phyloP scores from a whole-genome alignment of 2,888 invertebrate species.

The Dione vanillae region DNA sequence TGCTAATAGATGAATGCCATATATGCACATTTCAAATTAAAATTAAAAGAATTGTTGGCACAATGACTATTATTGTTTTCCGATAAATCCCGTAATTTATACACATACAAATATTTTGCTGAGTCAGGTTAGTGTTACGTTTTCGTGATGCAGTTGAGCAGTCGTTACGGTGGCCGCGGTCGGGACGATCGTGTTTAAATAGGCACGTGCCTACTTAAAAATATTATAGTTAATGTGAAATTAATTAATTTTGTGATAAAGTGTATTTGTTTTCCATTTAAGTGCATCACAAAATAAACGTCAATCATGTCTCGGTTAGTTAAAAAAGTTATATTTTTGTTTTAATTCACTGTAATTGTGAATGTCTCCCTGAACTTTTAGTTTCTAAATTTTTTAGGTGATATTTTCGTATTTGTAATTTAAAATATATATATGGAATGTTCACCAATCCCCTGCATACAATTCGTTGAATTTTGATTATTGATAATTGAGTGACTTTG shows the following conservation, averaged over 20 bases:
- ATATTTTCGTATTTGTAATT: no score
- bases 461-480: neutral
- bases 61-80: slow-evolving; percentile 4
- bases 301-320: slow-evolving; percentile 5
- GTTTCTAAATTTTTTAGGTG: no score
- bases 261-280: neutral
- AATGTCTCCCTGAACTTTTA: no score
- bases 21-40: neutral
- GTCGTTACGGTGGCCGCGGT: slow-evolving; percentile 16
- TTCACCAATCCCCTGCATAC: neutral
- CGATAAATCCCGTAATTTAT: slow-evolving; percentile 13
- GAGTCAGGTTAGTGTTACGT: slow-evolving; percentile 25
- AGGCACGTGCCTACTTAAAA: neutral
- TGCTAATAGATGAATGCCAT: neutral
- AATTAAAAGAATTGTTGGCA: neutral
- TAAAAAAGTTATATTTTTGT: neutral
- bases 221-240: neutral
- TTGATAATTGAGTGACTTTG: neutral
- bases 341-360: no score
- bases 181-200: neutral
- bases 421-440: neutral
- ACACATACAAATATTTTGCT: slow-evolving; percentile 33
- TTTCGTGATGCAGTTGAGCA: slow-evolving; percentile 9
- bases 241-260: neutral
- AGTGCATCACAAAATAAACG: slow-evolving; percentile 2